A percentile compares a stretch with the other conserved stretches of the same genome.
Evolutionary conservation across 2,797 vertebrate species (phyloP).

Genomic region (Nannoperca australis): DNA sequence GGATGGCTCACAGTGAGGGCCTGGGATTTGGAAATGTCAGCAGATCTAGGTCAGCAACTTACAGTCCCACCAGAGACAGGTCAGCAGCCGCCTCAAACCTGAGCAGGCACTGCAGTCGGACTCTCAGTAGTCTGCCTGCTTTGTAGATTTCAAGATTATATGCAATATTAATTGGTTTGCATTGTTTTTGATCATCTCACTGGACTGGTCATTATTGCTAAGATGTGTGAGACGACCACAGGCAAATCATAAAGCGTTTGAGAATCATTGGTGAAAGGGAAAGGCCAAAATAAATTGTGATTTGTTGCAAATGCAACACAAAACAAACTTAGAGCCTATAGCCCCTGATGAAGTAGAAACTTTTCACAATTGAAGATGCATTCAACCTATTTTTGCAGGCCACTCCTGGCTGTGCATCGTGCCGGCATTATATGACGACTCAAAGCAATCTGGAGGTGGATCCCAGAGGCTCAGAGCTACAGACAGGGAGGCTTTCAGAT

Average conservation of each 20-base stretch:
- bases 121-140: slow-evolving; percentile 36
- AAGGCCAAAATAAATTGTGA: not conserved
- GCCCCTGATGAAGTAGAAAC: not conserved
- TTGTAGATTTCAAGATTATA: slow-evolving; percentile 11
- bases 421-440: slow-evolving; percentile 44
- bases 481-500: slow-evolving; percentile 63
- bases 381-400: slow-evolving; percentile 41
- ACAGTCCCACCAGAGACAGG: slow-evolving; percentile 60
- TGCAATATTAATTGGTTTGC: slow-evolving; percentile 9
- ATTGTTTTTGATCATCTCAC: not conserved
- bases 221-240: not conserved
- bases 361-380: slow-evolving; percentile 10
- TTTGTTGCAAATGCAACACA: not conserved
- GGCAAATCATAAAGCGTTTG: not conserved
- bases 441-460: slow-evolving; percentile 71
- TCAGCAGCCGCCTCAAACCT: slow-evolving; percentile 66
- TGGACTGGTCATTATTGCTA: not conserved
- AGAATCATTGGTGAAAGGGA: not conserved
- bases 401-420: slow-evolving; percentile 30
- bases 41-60: slow-evolving; percentile 80
- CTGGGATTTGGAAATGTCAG: slow-evolving; percentile 76
- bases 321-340: not conserved
- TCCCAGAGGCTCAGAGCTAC: slow-evolving; percentile 63
- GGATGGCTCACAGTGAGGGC: slow-evolving; percentile 52
- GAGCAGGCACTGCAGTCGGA: slow-evolving; percentile 42